A percentile compares a stretch with the other conserved stretches of the same genome.
These are phyloP conservation scores for Coelopa frigida DNA, from an alignment of 1,140 invertebrate species.

Conservation along the genomic window DNA sequence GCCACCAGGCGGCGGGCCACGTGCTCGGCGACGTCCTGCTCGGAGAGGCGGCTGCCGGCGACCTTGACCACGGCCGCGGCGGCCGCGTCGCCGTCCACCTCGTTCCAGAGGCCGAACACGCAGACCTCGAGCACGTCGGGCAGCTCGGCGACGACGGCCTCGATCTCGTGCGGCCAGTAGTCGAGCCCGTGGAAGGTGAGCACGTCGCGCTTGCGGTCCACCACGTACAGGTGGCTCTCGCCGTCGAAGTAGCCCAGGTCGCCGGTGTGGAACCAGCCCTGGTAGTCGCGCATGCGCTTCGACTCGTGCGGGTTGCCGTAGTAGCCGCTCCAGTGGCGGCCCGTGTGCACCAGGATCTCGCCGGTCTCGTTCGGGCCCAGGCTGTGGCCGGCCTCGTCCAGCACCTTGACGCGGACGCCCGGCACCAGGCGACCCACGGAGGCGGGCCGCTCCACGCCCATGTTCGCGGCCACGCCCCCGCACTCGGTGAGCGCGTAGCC, in stretches of 20 bases:
- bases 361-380: slow-evolving; percentile 34
- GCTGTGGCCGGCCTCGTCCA: slow-evolving; percentile 36
- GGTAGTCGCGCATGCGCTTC: slow-evolving; percentile 39
- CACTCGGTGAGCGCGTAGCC: slow-evolving; percentile 34
- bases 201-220: slow-evolving; percentile 58
- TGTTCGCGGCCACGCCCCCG: slow-evolving; percentile 35
- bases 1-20: slow-evolving; percentile 38
- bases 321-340: slow-evolving; percentile 38
- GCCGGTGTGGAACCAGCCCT: slow-evolving; percentile 62
- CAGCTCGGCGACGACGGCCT: slow-evolving; percentile 35
- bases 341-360: slow-evolving; percentile 35
- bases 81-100: slow-evolving; percentile 38
- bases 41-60: slow-evolving; percentile 26
- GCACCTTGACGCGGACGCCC: slow-evolving; percentile 41
- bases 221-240: slow-evolving; percentile 50
- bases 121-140: slow-evolving; percentile 38
- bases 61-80: slow-evolving; percentile 38
- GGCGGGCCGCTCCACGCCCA: slow-evolving; percentile 30
- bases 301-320: slow-evolving; percentile 40
- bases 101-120: slow-evolving; percentile 41
- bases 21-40: slow-evolving; percentile 39
- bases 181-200: slow-evolving; percentile 45
- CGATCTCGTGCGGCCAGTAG: slow-evolving; percentile 41
- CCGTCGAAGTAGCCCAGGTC: slow-evolving; percentile 58
- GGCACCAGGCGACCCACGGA: slow-evolving; percentile 36